These are phyloP conservation scores for Patiria miniata DNA, from an alignment of 35 echinoderm and acorn worm genomes.

Conservation along the genomic window DNA sequence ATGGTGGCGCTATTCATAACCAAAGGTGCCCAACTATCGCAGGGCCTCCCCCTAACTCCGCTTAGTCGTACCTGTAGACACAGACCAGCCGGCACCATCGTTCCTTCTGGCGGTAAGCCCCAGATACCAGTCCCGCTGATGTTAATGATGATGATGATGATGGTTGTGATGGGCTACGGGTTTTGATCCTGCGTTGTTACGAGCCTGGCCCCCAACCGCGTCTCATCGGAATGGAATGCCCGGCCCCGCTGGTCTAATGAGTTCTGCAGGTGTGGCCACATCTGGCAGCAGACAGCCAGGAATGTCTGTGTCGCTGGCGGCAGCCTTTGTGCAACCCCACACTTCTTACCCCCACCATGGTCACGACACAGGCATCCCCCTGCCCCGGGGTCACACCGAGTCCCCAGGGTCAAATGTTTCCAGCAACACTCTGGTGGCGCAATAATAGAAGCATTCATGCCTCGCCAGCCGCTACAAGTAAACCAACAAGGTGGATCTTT, in stretches of 20 bases:
- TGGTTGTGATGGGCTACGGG: too few relatives aligned
- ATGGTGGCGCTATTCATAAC: background rate
- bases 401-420: too few relatives aligned
- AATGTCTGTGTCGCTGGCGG: conserved; percentile 16
- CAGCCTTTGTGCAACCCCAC: conserved; percentile 1
- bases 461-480: too few relatives aligned
- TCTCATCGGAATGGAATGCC: conserved; percentile 15
- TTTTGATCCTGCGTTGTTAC: too few relatives aligned
- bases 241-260: conserved; percentile 1
- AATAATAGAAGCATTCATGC: too few relatives aligned
- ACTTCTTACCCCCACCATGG: too few relatives aligned
- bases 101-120: background rate
- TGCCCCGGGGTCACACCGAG: too few relatives aligned
- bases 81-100: background rate
- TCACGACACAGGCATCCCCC: too few relatives aligned
- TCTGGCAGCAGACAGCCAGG: background rate
- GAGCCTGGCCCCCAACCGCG: background rate
- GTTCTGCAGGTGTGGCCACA: conserved; percentile 3
- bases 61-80: background rate
- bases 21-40: background rate
- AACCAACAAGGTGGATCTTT: too few relatives aligned
- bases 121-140: too few relatives aligned
- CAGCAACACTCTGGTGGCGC: too few relatives aligned
- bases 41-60: background rate
- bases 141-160: too few relatives aligned